A percentile compares a stretch with the other conserved stretches of the same genome.
Evolutionary conservation across 2,888 invertebrate genomes (phyloP).

Genomic region (Ophraella communa): DNA sequence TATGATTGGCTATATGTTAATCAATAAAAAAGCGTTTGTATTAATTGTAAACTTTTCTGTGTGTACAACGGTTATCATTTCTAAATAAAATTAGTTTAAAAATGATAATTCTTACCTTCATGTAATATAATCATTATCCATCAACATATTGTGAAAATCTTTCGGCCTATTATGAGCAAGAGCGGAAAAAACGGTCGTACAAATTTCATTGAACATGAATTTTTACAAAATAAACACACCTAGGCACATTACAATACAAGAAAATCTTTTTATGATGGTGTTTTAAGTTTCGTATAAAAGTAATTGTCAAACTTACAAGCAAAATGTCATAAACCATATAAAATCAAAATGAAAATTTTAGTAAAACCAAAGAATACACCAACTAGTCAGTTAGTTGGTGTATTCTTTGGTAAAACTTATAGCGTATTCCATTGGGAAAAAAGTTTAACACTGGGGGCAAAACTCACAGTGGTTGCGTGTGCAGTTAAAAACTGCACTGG

Average conservation of each 20-base stretch:
- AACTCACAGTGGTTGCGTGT: too few relatives aligned
- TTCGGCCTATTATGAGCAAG: neutral
- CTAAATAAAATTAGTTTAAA: too few relatives aligned
- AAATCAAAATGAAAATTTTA: too few relatives aligned
- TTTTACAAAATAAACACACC: neutral
- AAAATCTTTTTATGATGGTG: neutral
- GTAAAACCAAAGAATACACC: too few relatives aligned
- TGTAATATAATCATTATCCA: neutral
- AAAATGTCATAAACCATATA: neutral
- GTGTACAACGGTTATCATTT: too few relatives aligned
- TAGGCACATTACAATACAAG: neutral
- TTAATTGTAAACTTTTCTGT: neutral
- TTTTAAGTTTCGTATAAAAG: neutral
- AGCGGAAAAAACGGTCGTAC: neutral
- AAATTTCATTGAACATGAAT: conserved; percentile 6
- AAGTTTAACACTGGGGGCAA: too few relatives aligned
- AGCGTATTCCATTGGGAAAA: too few relatives aligned
- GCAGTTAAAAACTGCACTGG: too few relatives aligned
- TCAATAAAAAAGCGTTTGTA: too few relatives aligned
- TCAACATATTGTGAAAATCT: neutral
- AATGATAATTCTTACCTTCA: neutral
- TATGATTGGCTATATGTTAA: too few relatives aligned
- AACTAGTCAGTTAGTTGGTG: too few relatives aligned
- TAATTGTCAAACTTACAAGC: neutral
- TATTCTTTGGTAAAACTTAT: too few relatives aligned